Evolutionary conservation across 1,140 invertebrate species (phyloP), one percentile per base, ranked within the genome.

Genomic region (Lysiphlebus fabarum): DNA sequence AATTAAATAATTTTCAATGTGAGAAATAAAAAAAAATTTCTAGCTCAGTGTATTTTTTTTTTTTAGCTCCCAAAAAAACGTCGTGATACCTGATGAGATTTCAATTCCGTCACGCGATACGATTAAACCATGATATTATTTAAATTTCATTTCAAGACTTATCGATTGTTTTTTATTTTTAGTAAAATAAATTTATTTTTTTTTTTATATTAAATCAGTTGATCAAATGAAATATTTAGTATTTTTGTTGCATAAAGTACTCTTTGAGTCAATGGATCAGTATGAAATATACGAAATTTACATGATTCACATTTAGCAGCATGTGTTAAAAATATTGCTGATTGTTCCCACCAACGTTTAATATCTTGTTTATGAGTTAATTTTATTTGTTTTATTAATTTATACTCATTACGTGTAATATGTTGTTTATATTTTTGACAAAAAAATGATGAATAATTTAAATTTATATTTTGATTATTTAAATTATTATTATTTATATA

Each of bases 281-380:
- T 73, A 6, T 65, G 67, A 7, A 67, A 62, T 4, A 67, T 59
- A 9, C 62, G 67, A 62, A 74, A 74, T 42, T 66, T 59, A 33
- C 50, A 65, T n/a, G 50, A 12, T 7, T 66, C 43, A 11, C 44
- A 42, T 58, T 51, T 17, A 6, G 63, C 53, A 8, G 70, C 59
- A 40, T 63, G 59, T 41, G 67, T 37, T 26, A 73, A 61, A 57
- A 66, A 70, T 43, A 51, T 53, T 7, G 70, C 67, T 0, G 69
- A 62, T 7, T 78, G 70, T 11, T 62, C 62, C 72, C 72, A 78
- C 69, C 70, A 75, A 42, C 67, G 65, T 38, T 69, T 68, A 0
- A 58, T 67, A 53, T 74, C 71, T 4, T 45, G 53, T 41, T 68
- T 65, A 11, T 59, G 65, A 8, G 67, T 50, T 43, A 68, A 65